Conservation (phyloP, 1,140 invertebrate species). For the Listronotus oregonensis region DNA sequence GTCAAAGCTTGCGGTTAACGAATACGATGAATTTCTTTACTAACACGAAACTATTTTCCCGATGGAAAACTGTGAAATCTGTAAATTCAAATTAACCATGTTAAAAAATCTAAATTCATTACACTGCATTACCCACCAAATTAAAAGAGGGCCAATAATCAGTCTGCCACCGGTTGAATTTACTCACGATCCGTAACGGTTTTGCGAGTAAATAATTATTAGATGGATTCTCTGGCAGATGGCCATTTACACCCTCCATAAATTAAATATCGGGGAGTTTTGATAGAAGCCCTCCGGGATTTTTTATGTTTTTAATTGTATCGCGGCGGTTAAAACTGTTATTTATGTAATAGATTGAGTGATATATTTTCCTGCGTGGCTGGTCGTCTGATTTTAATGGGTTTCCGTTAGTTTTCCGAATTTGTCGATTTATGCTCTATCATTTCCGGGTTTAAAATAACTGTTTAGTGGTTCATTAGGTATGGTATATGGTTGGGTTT, state of each 20-base stretch:
- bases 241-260: slow-evolving; percentile 36
- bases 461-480: background rate
- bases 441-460: slow-evolving; percentile 23
- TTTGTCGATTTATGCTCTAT: slow-evolving; percentile 31
- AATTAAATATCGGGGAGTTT: slow-evolving; percentile 38
- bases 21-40: too few species aligned
- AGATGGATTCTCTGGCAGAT: slow-evolving; percentile 35
- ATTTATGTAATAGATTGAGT: slow-evolving; percentile 30
- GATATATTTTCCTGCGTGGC: slow-evolving; percentile 26
- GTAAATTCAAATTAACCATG: too few species aligned
- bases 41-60: too few species aligned
- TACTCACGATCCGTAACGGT: slow-evolving; percentile 30
- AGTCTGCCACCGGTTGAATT: slow-evolving; percentile 24
- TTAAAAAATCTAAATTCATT: too few species aligned
- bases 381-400: slow-evolving; percentile 25
- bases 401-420: slow-evolving; percentile 30
- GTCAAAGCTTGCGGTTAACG: too few species aligned
- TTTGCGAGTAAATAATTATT: slow-evolving; percentile 29
- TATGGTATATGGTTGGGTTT: background rate
- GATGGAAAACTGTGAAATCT: too few species aligned
- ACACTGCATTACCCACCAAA: too few species aligned
- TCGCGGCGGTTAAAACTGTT: slow-evolving; percentile 17
- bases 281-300: slow-evolving; percentile 37
- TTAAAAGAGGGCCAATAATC: slow-evolving; percentile 4
- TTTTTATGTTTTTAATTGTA: slow-evolving; percentile 37